Conservation (phyloP, 2,797 vertebrate species). For the Balearica regulorum region DNA sequence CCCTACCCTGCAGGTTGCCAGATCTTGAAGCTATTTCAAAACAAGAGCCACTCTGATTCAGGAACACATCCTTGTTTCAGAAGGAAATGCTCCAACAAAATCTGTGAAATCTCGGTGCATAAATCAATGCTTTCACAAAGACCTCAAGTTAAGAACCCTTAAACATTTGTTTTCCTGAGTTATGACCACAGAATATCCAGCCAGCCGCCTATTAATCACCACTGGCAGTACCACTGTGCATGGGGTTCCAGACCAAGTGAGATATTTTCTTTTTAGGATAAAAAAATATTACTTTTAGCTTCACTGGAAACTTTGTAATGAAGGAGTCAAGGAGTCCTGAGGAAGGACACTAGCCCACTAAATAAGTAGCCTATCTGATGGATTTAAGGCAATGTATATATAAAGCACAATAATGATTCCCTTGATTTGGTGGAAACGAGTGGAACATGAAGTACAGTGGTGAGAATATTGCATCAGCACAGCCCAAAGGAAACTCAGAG, state of each 20-base stretch:
- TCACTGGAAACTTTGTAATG: background rate
- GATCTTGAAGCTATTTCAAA: background rate
- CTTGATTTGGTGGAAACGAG: background rate
- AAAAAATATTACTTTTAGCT: background rate
- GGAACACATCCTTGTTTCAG: background rate
- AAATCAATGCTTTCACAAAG: background rate
- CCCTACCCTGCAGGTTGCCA: background rate
- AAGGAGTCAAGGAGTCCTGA: background rate
- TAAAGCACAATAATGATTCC: background rate
- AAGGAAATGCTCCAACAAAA: background rate
- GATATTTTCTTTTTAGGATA: background rate
- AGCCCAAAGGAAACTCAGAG: conserved; percentile 2
- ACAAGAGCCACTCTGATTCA: background rate
- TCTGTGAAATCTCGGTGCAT: background rate
- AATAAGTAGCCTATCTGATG: background rate
- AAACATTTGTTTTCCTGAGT: background rate
- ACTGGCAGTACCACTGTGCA: background rate
- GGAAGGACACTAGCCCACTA: background rate
- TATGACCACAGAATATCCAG: background rate
- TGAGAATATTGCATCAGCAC: background rate
- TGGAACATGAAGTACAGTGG: fast-evolving
- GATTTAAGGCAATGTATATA: background rate
- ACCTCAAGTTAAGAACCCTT: background rate
- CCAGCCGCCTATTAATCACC: background rate
- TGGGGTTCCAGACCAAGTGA: background rate